Evolutionary conservation across 2,113 vertebrate species (phyloP), one percentile per base, ranked within the genome.

Genomic region (Astur gentilis): DNA sequence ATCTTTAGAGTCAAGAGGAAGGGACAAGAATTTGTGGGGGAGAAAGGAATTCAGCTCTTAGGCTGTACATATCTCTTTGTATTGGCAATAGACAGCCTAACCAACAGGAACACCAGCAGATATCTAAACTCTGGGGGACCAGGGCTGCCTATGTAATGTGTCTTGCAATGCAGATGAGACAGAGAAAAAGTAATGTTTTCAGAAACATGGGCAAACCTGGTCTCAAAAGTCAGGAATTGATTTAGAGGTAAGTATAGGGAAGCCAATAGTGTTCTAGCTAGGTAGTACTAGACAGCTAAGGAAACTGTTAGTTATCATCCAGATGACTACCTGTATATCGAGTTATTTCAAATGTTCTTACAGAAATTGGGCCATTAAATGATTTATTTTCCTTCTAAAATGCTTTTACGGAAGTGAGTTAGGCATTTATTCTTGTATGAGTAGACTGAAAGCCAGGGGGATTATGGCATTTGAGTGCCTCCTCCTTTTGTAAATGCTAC

Each of bases 381-480:
- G 8, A 36, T 75, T 65, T 70, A 4, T 71, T 55, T 70, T 6
- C 67, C 80, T 80, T 38, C 50, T 75, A 42, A 79, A 79, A 50
- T 50, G 14, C 11, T 42, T 11, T 42, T 83, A 64, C 42, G 47
- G 60, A 91, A 84, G 34, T 11, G 29, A 88, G 20, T 64, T 55
- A 70, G 26, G 13, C 9, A 45, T 57, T 52, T 73, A 32, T 52
- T 85, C 44, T 72, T 55, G 9, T 19, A 75, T 45, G 9, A 52
- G 38, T 31, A 64, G 44, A 47, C 6, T 0, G 0, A 83, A 79
- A 84, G 9, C 20, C 10, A 32, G 10, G 10, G 38, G 4, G 6
- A 62, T 40, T 0, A 0, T 32, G 17, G 19, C 44, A 50, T 84
- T 85, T 69, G 79, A 87, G n/a, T 73, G 31, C 17, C 26, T 40